A percentile compares a stretch with the other conserved stretches of the same genome.
Evolutionary conservation across 2,888 invertebrate genomes (phyloP).

Genomic region (Rutpela maculata): DNA sequence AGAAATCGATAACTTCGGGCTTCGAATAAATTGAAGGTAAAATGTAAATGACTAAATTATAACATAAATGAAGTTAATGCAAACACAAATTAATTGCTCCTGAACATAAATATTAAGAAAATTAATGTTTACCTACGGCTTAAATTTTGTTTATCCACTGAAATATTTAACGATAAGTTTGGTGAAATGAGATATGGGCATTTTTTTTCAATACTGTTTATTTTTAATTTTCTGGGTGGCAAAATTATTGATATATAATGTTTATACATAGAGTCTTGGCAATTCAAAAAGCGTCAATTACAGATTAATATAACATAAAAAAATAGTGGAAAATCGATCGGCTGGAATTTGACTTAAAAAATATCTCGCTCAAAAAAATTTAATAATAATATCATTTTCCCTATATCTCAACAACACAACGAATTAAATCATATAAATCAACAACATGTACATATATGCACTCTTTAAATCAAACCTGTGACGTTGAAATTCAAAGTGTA

Average conservation of each 20-base stretch:
- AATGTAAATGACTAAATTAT: slow-evolving; percentile 6
- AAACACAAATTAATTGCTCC: not conserved
- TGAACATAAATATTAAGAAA: not conserved
- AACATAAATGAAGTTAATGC: not conserved
- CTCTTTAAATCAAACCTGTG: too few relatives aligned
- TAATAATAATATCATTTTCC: too few relatives aligned
- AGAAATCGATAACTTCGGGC: not conserved
- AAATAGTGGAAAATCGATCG: too few relatives aligned
- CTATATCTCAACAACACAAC: too few relatives aligned
- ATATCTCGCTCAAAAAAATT: too few relatives aligned
- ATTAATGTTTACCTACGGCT: not conserved
- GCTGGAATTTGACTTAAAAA: too few relatives aligned
- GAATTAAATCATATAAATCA: too few relatives aligned
- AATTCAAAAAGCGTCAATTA: not conserved
- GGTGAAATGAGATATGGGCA: not conserved
- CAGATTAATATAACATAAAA: not conserved
- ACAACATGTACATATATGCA: too few relatives aligned
- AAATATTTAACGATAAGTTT: not conserved
- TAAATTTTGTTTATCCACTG: not conserved
- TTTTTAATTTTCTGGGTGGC: not conserved
- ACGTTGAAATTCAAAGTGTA: too few relatives aligned
- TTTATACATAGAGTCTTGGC: not conserved
- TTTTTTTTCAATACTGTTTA: not conserved
- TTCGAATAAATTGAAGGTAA: not conserved
- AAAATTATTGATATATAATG: not conserved